Evolutionary conservation across 2,888 invertebrate species (phyloP), one percentile per base, ranked within the genome.

Genomic region (Epistrophe grossulariae): DNA sequence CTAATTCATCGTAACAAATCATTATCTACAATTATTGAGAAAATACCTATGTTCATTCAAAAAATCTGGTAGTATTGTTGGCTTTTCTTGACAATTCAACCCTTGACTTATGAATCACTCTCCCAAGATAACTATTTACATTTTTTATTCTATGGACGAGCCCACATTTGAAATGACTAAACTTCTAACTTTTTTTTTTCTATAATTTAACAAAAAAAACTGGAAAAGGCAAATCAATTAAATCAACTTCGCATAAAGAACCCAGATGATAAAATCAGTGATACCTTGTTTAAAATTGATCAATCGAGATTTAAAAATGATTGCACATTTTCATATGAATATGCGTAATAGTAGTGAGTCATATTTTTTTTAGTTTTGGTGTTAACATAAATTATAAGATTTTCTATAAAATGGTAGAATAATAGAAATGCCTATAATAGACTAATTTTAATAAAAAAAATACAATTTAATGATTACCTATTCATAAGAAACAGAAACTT

Each of bases 151-250:
- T n/a, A n/a, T n/a, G 31, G 48, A 48, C 31, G n/a, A 66, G 31
- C 48, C 66, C 31, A 48, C 66, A 48, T 66, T 48, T 5, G 7
- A 31, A 48, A 31, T 66, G 48, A 66, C 66, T 66, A 48, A 66
- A 66, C 64, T 24, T 3, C 24, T 24, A 24, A 2, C 24, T 24
- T 24, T 24, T 24, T 24, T 31, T 10, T 35, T 28, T 40, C 1
- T 40, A 13, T 6, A 13, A 43, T 43, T 38, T 62, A 9, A 62
- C 13, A 6, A 64, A 45, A 64, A 45, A 45, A 64, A 57, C 57
- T 31, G 35, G 17, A 43, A 59, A 19, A 15, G 40, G 45, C 43
- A 43, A 28, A n/a, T 43, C 8, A 64, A 28, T 19, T 31, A 24
- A 62, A 19, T 19, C 17, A 35, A 60, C 60, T 15, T 59, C 35